Evolutionary conservation across 2,888 invertebrate species (phyloP).

Genomic region (Sinohyriopsis cumingii): DNA sequence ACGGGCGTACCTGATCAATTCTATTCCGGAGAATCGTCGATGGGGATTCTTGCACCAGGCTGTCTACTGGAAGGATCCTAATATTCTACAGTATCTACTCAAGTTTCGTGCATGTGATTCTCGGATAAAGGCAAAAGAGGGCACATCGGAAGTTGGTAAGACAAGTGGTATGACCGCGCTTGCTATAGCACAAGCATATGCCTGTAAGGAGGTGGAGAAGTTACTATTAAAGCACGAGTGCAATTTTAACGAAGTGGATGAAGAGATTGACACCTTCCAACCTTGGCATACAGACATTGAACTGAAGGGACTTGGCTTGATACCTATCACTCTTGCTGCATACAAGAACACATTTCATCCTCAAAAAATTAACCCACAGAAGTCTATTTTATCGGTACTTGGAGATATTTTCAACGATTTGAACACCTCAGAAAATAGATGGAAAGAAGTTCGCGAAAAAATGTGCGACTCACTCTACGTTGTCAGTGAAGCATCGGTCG

Average conservation of each 20-base stretch:
- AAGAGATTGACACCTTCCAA: conserved; percentile 25
- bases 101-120: conserved; percentile 7
- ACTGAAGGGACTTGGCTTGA: conserved; percentile 16
- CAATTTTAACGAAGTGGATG: background rate
- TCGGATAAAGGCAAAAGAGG: conserved; percentile 10
- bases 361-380: background rate
- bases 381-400: conserved; percentile 7
- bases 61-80: conserved; percentile 12
- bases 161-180: conserved; percentile 11
- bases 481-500: conserved; percentile 12
- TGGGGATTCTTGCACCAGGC: conserved; percentile 21
- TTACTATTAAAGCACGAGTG: background rate
- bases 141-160: conserved; percentile 13
- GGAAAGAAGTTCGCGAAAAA: conserved; percentile 13
- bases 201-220: conserved; percentile 3
- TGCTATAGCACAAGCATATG: conserved; percentile 14
- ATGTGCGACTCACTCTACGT: conserved; percentile 11
- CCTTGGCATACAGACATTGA: conserved; percentile 3
- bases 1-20: conserved; percentile 14
- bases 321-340: conserved; percentile 30
- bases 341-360: conserved; percentile 26
- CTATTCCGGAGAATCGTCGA: conserved; percentile 16
- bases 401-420: conserved; percentile 13
- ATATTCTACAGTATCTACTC: conserved; percentile 3
- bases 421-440: conserved; percentile 5